Evolutionary conservation across 2,888 invertebrate genomes (phyloP).

Genomic region (Halocaridina rubra): DNA sequence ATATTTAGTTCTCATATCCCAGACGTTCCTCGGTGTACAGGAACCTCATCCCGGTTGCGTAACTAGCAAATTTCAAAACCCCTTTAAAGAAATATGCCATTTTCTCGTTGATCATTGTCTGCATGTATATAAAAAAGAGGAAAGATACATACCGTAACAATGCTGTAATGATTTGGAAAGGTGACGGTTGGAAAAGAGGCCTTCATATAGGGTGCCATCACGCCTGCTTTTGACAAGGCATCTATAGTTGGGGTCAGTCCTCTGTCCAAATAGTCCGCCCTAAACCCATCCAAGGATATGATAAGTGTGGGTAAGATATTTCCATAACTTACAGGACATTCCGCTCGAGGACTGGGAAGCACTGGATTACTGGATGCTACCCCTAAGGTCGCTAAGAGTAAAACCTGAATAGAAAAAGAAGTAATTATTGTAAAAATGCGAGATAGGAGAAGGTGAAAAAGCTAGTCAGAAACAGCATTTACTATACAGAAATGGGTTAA

Average conservation of each 20-base stretch:
- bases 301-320: conserved; percentile 72
- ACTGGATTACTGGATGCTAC: too few relatives aligned
- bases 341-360: too few relatives aligned
- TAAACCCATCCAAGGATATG: conserved; percentile 79
- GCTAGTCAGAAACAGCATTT: too few relatives aligned
- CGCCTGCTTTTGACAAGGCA: conserved; percentile 72
- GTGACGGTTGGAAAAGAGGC: conserved; percentile 79
- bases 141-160: conserved; percentile 72
- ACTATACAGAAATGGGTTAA: too few relatives aligned
- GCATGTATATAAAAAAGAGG: background rate
- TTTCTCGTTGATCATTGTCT: background rate
- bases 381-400: too few relatives aligned
- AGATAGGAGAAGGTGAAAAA: too few relatives aligned
- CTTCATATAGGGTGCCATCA: conserved; percentile 73
- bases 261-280: conserved; percentile 76
- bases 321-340: background rate
- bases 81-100: background rate
- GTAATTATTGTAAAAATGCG: too few relatives aligned
- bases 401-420: too few relatives aligned
- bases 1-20: too few relatives aligned
- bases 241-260: conserved; percentile 74
- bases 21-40: too few relatives aligned
- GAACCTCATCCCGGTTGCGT: too few relatives aligned
- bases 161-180: conserved; percentile 79
- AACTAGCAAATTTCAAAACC: too few relatives aligned